Evolutionary conservation across 2,797 vertebrate genomes (phyloP).

Genomic region (Siniperca scherzeri): DNA sequence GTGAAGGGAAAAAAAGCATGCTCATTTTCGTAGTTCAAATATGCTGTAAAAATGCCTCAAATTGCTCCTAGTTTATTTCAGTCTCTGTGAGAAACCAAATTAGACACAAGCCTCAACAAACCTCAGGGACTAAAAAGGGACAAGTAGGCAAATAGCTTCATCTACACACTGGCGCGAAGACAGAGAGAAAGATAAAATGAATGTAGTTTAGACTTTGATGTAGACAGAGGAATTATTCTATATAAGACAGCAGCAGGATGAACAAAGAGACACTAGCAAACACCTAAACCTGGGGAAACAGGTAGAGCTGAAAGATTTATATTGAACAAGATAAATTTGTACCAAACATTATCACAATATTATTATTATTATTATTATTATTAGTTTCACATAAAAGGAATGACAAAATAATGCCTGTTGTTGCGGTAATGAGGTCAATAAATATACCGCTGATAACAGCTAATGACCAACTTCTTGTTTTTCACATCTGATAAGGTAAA

Average conservation of each 20-base stretch:
- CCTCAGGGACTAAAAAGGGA: slow-evolving; percentile 66
- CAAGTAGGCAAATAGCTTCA: slow-evolving; percentile 60
- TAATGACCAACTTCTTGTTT: not conserved
- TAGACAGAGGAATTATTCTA: slow-evolving; percentile 20
- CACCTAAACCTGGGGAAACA: slow-evolving; percentile 2
- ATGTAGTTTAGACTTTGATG: slow-evolving; percentile 26
- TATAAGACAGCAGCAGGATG: not conserved
- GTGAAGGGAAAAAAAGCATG: slow-evolving; percentile 50
- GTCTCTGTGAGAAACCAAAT: slow-evolving; percentile 74
- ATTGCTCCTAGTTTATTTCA: slow-evolving; percentile 77
- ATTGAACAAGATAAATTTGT: not conserved
- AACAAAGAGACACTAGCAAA: not conserved
- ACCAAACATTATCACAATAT: not conserved
- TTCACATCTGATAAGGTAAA: not conserved
- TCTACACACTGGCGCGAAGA: slow-evolving; percentile 24
- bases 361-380: not conserved
- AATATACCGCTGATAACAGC: too few species aligned
- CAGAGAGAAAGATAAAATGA: slow-evolving; percentile 27
- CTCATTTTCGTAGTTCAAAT: slow-evolving; percentile 70
- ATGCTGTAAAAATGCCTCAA: slow-evolving; percentile 74
- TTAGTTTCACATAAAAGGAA: not conserved
- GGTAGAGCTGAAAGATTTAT: not conserved
- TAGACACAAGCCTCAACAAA: slow-evolving; percentile 71
- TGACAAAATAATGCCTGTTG: not conserved
- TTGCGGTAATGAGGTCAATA: not conserved